A percentile compares a stretch with the other conserved stretches of the same genome.
These are phyloP conservation scores for Onychostoma macrolepis DNA, from an alignment of 2,113 vertebrate species.

Conservation along the genomic window DNA sequence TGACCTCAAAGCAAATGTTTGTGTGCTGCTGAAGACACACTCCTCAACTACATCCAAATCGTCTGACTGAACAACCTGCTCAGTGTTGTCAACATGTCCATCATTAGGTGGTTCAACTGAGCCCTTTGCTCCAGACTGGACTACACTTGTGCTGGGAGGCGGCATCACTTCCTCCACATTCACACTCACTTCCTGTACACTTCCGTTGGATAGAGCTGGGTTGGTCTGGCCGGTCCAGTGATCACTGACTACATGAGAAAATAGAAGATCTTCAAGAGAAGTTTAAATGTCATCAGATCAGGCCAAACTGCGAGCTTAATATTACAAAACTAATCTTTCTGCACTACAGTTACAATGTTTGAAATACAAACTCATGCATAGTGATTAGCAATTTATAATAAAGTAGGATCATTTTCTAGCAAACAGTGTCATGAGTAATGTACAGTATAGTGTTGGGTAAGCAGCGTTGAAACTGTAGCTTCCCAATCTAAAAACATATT, in stretches of 20 bases:
- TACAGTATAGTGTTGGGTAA: neutral
- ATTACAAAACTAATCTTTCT: conserved; percentile 27
- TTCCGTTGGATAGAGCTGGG: conserved; percentile 63
- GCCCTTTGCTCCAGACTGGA: conserved; percentile 35
- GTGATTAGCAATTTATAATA: neutral
- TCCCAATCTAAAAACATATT: neutral
- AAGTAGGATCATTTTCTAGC: neutral
- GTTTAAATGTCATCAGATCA: conserved; percentile 72
- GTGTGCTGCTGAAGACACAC: conserved; percentile 63
- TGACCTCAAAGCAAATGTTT: conserved; percentile 72
- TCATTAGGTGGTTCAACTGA: conserved; percentile 62
- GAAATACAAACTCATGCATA: neutral
- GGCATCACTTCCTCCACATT: conserved; percentile 70
- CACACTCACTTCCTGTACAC: conserved; percentile 69
- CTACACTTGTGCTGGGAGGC: conserved; percentile 71
- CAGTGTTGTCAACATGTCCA: conserved; percentile 62
- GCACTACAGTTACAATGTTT: conserved; percentile 6
- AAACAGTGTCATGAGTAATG: neutral
- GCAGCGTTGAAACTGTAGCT: neutral
- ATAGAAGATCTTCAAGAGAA: conserved; percentile 79
- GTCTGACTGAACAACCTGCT: conserved; percentile 68
- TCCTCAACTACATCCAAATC: conserved; percentile 67
- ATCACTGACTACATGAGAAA: conserved; percentile 83
- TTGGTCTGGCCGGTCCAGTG: conserved; percentile 80
- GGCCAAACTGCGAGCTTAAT: conserved; percentile 36